Percentiles rank a stretch among this genome's conserved stretches.
phyloP scores from a whole-genome alignment of 2,797 vertebrate species.

The Squalus acanthias region DNA sequence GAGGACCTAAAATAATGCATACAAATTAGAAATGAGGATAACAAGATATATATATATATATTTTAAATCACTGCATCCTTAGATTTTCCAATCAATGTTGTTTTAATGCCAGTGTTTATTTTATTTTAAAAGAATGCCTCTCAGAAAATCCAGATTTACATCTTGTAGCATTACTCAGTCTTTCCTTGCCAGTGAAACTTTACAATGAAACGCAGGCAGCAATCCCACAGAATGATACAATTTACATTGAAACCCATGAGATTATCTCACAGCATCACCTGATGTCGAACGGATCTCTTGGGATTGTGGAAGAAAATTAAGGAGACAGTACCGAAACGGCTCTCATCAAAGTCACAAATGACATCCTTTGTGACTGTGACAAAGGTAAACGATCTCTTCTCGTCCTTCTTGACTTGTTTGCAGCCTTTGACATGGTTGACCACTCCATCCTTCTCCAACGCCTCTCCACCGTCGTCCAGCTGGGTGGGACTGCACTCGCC shows the following conservation, averaged over 20 bases:
- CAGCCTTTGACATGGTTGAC: too few species aligned
- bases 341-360: too few species aligned
- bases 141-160: not conserved
- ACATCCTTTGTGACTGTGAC: too few species aligned
- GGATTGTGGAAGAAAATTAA: not conserved
- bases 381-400: too few species aligned
- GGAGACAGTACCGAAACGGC: not conserved
- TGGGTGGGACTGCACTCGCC: too few species aligned
- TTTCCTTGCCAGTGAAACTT: not conserved
- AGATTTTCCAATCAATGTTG: not conserved
- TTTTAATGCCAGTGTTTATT: not conserved
- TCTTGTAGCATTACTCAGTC: not conserved
- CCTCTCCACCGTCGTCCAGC: too few species aligned
- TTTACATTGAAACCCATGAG: not conserved
- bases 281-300: not conserved
- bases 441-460: too few species aligned
- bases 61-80: not conserved
- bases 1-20: not conserved
- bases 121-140: not conserved
- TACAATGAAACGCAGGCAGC: not conserved
- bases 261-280: not conserved
- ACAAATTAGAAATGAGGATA: not conserved
- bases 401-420: too few species aligned
- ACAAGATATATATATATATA: not conserved
- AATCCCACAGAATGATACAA: not conserved